Evolutionary conservation across 2,888 invertebrate genomes (phyloP), one percentile per base, ranked within the genome.

Genomic region (Trichopria drosophilae): DNA sequence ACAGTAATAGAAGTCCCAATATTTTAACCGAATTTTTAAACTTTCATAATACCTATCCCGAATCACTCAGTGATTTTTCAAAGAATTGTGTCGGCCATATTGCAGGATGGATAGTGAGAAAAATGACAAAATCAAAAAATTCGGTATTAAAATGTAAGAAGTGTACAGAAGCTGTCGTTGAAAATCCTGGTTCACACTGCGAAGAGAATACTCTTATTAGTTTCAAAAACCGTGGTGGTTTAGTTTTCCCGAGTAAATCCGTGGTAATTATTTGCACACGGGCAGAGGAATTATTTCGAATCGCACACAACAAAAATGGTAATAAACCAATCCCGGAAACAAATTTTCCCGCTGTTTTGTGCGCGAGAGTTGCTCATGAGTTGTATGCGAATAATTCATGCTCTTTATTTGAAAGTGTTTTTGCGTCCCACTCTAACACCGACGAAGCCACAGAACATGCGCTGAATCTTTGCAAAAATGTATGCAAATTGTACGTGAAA

Each of bases 241-340:
- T 55, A 20, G n/a, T 53, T 7, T 53, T 34, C 44, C 53, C 55
- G 3, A 58, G 55, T 16, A 1, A 31, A 26, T 58, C 53, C 9
- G 53, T 55, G 10, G 23, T 52, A 4, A 22, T 23, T 36, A 51
- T 58, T 16, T 55, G 55, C 28, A 23, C 15, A 12, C 19, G 19
- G 9, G 5, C 40, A 12, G 43, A 51, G 43, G 4, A 31, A 9
- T 24, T 47, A 23, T 37, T 47, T 4, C 10, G 23, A 2, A 28
- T 28, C 36, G 41, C 22, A 6, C 6, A 37, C n/a, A n/a, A n/a
- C n/a, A n/a, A n/a, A n/a, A n/a, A n/a, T n/a, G n/a, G n/a, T n/a
- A n/a, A n/a, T n/a, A n/a, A n/a, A n/a, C n/a, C n/a, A n/a, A n/a
- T n/a, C n/a, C n/a, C n/a, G n/a, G n/a, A n/a, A n/a, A n/a, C n/a